Base-by-base conservation (phyloP, 2,113 vertebrate genomes). In the Mesoclemmys tuberculata region DNA sequence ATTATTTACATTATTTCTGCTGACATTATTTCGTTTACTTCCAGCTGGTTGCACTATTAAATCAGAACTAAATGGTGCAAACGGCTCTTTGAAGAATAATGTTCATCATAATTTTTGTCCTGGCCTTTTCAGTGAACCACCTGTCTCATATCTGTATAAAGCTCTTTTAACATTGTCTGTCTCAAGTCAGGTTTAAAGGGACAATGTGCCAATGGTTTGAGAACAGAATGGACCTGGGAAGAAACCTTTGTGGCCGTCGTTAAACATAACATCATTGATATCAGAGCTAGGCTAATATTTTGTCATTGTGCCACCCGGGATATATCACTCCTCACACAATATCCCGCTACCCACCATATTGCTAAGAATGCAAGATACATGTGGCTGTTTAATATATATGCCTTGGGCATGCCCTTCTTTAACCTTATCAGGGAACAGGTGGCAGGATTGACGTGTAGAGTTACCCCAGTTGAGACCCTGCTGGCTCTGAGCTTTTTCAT, bases 381-480 rank as follows among this genome's bases (percentile, higher is more conserved):
- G 0, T 10, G 56, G 0, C 1, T 41, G 48, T n/a, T 54, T 0
- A 0, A 26, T 31, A 44, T 14, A 19, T 1, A 49, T 11, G 3
- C 19, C 3, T 2, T 0, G 22, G 54, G 3, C 48, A 80, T 0
- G 79, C 94, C 95, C 96, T 95, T 41, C 94, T 85, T 85, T 95
- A 58, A 95, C 92, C 97, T 58, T 84, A 56, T 56, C 71, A 2
- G 1, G 64, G 88, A 96, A 93, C 97, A 97, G 97, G 96, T 95
- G 97, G 94, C 78, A 90, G 49, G 27, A 82, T 54, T 41, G 90
- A 91, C 92, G 92, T 96, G 94, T 97, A 88, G 88, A 68, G 88
- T 97, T 97, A 96, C 97, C 94, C 85, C 92, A 92, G 90, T 86
- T 88, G 92, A 94, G 85, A 94, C 89, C 87, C 1, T 10, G 27